These are phyloP conservation scores for Ctenoplectra terminalis DNA, from an alignment of 1,140 invertebrate species.

Conservation along the genomic window DNA sequence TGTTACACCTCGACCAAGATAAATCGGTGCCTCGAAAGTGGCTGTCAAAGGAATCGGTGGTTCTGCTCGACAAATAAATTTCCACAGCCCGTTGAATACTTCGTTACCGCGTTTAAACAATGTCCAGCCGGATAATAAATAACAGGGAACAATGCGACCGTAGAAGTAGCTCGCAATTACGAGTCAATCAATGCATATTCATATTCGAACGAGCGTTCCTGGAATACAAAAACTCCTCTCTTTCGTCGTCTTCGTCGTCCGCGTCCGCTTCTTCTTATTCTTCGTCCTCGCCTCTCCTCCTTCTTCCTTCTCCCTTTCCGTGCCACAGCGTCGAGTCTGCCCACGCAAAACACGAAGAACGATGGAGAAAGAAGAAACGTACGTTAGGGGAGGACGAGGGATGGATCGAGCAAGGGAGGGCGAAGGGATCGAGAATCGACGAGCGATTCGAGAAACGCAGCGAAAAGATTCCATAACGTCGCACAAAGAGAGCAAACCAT, in stretches of 20 bases:
- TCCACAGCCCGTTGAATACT: slow-evolving; percentile 60
- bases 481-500: slow-evolving; percentile 65
- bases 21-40: no score
- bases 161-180: slow-evolving; percentile 68
- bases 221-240: slow-evolving; percentile 68
- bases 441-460: slow-evolving; percentile 68
- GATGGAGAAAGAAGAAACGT: not conserved
- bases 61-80: no score
- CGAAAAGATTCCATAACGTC: slow-evolving; percentile 67
- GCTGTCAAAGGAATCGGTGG: no score
- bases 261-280: slow-evolving; percentile 33
- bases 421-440: slow-evolving; percentile 60
- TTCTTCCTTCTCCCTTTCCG: slow-evolving; percentile 42
- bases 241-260: not conserved
- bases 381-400: slow-evolving; percentile 19
- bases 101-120: slow-evolving; percentile 61
- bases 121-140: slow-evolving; percentile 62
- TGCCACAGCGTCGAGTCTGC: slow-evolving; percentile 47
- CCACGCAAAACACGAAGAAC: slow-evolving; percentile 52
- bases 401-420: not conserved
- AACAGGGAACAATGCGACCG: slow-evolving; percentile 61
- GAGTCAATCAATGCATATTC: slow-evolving; percentile 72
- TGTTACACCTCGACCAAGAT: no score
- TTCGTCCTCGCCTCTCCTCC: no score
- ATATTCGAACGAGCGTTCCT: slow-evolving; percentile 69